Evolutionary conservation across 2,113 vertebrate genomes (phyloP), one percentile per base, ranked within the genome.

Genomic region (Poeciliopsis occidentalis): DNA sequence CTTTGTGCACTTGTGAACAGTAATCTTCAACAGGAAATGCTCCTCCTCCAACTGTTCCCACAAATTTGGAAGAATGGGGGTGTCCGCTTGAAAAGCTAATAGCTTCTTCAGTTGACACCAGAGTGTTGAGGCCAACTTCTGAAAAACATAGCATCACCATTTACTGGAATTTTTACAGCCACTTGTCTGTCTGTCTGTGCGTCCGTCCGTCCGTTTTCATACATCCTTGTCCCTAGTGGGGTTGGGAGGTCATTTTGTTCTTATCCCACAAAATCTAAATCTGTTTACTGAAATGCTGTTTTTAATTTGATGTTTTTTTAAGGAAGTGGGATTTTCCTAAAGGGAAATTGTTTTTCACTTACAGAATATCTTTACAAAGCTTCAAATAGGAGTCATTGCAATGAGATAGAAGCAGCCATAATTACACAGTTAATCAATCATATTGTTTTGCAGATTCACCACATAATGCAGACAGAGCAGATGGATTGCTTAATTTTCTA

Each of bases 341-440:
- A 67, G 73, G 41, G 65, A 74, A 67, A 41, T 22, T 37, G 10
- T 64, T 69, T 71, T 82, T 67, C 71, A 60, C 84, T 87, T 73
- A 69, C 15, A 69, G 15, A 79, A 78, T 64, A 68, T 71, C 84
- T 76, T 83, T 41, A 47, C 64, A 71, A 66, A 64, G 29, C 71
- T 72, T 70, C 51, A 71, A 54, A 78, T 69, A 79, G 44, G 66
- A 75, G 67, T 72, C 74, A 65, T 44, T 64, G 79, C 76, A 64
- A 77, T 66, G 4, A 73, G 78, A 84, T 77, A 78, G 76, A 75
- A 78, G 67, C 69, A 66, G 68, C 75, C 73, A 70, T 91, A 91
- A 90, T 91, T 91, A 81, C 76, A 81, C 83, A 76, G 90, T 90
- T 87, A 88, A 92, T 91, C 90, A 90, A 77, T 90, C 30, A 57